phyloP scores from a whole-genome alignment of 2,888 invertebrate genomes.

The Papilio elwesi region DNA sequence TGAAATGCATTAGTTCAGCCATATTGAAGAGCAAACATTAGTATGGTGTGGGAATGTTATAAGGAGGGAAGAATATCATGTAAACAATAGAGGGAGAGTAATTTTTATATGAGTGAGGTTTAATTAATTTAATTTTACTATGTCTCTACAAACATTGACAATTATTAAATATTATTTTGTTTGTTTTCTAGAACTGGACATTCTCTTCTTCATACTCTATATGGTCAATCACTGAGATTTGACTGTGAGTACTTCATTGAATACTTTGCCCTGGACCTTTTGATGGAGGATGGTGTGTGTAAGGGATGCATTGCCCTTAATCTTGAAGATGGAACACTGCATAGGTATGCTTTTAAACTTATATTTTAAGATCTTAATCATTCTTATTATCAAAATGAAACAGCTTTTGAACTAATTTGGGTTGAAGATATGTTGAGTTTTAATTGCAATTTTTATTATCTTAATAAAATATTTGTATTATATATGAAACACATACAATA shows the following conservation, averaged over 20 bases:
- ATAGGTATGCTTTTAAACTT: slow-evolving; percentile 84
- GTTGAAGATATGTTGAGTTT: too few relatives aligned
- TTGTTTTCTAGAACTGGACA: slow-evolving; percentile 93
- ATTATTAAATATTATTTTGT: not conserved
- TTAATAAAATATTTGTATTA: too few relatives aligned
- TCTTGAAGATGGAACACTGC: slow-evolving; percentile 98
- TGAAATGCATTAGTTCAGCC: not conserved
- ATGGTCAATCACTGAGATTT: slow-evolving; percentile 97
- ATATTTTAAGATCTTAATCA: slow-evolving; percentile 6
- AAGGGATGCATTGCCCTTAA: slow-evolving; percentile 96
- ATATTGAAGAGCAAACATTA: not conserved
- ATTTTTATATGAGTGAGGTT: too few relatives aligned
- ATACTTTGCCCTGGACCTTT: slow-evolving; percentile 98
- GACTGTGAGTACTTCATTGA: slow-evolving; percentile 99
- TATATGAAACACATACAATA: too few relatives aligned
- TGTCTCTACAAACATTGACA: not conserved
- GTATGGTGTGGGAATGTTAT: too few relatives aligned
- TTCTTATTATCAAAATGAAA: not conserved
- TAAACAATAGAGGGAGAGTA: too few relatives aligned
- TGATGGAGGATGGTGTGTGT: slow-evolving; percentile 97
- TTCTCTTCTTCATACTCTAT: slow-evolving; percentile 97
- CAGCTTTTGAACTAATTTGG: too few relatives aligned
- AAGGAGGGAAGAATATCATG: too few relatives aligned
- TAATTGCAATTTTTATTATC: too few relatives aligned
- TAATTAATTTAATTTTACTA: too few relatives aligned